These are phyloP conservation scores for Protosalanx chinensis DNA, from an alignment of 2,797 vertebrate genomes.

Conservation along the genomic window DNA sequence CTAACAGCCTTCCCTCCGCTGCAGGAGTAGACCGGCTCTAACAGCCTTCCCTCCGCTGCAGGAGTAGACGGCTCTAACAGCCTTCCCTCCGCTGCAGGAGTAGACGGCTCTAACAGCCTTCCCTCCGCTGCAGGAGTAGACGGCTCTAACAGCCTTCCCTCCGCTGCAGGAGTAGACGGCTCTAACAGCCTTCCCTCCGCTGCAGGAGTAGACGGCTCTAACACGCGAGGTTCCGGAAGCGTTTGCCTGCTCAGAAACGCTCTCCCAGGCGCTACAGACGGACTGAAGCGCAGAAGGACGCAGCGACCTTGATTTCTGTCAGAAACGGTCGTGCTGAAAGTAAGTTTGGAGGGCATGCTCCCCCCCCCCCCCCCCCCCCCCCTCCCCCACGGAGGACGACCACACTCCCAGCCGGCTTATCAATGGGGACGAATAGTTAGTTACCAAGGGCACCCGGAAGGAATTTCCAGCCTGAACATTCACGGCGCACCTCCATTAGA, in stretches of 20 bases:
- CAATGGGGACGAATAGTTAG: not conserved
- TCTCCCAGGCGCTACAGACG: not conserved
- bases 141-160: no score
- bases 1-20: no score
- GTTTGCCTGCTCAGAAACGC: not conserved
- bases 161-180: no score
- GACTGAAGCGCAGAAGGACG: conserved; percentile 16
- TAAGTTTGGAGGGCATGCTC: not conserved
- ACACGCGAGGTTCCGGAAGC: not conserved
- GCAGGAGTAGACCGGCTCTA: no score
- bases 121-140: no score
- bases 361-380: not conserved
- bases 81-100: no score
- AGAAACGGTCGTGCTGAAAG: conserved; percentile 5
- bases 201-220: no score
- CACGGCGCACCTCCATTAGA: conserved; percentile 22
- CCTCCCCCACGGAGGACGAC: conserved; percentile 8
- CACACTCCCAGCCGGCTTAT: not conserved
- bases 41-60: no score
- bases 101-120: no score
- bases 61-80: no score
- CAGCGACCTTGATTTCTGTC: conserved; percentile 2
- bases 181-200: no score
- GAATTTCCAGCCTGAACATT: not conserved
- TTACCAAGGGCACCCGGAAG: not conserved